phyloP scores from a whole-genome alignment of 2,888 invertebrate species.

The Drosophila pegasa region DNA sequence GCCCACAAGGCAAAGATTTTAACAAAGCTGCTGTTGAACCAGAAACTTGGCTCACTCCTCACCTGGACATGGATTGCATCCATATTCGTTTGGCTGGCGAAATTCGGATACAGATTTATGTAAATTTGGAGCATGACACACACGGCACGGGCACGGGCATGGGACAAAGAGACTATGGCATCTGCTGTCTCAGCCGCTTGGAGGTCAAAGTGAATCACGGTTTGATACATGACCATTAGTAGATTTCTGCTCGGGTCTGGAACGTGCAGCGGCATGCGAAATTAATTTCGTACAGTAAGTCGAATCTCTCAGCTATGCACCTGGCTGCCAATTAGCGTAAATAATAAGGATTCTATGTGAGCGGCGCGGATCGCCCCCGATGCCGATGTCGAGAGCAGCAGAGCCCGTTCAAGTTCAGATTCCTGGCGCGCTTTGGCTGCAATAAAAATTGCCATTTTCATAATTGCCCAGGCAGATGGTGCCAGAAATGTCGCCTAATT shows the following conservation, averaged over 20 bases:
- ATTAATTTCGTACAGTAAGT: constrained; percentile 66
- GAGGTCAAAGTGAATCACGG: constrained; percentile 82
- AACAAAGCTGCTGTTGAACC: constrained; percentile 63
- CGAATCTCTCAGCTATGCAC: constrained; percentile 68
- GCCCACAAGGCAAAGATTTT: constrained; percentile 57
- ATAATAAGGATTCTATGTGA: constrained; percentile 76
- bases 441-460: constrained; percentile 82
- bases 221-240: constrained; percentile 75
- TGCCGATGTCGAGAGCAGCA: neutral
- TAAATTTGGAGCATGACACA: constrained; percentile 78
- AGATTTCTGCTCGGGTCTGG: constrained; percentile 51
- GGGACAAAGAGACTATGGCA: constrained; percentile 24
- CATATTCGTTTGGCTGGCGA: constrained; percentile 58
- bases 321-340: constrained; percentile 82
- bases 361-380: neutral
- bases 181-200: constrained; percentile 20
- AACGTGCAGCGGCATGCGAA: constrained; percentile 80
- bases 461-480: constrained; percentile 77
- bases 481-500: constrained; percentile 81
- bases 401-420: constrained; percentile 35
- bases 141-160: constrained; percentile 37
- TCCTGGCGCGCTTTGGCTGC: constrained; percentile 62
- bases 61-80: constrained; percentile 60
- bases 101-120: constrained; percentile 81
- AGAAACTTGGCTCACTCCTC: constrained; percentile 64